These are phyloP conservation scores for Ommatoiulus sabulosus DNA, from an alignment of 2,888 invertebrate species.

Conservation along the genomic window DNA sequence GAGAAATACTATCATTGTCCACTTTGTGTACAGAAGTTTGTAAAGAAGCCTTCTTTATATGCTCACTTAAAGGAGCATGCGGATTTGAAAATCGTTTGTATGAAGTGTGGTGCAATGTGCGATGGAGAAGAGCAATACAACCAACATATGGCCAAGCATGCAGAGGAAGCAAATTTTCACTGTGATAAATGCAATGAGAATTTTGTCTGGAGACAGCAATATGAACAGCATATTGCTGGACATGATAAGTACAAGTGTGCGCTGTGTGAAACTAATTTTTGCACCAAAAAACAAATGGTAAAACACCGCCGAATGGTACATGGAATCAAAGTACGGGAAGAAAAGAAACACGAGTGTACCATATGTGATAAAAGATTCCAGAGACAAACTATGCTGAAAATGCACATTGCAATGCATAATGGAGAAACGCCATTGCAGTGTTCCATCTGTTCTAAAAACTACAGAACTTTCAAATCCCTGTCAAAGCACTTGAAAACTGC, in stretches of 20 bases:
- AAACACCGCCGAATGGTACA: slow-evolving; percentile 63
- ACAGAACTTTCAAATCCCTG: slow-evolving; percentile 63
- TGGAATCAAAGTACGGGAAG: slow-evolving; percentile 60
- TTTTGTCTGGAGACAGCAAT: slow-evolving; percentile 65
- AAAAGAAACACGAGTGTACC: slow-evolving; percentile 63
- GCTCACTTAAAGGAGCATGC: slow-evolving; percentile 64
- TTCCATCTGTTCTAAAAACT: slow-evolving; percentile 63
- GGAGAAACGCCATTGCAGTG: slow-evolving; percentile 64
- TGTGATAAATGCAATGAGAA: slow-evolving; percentile 64
- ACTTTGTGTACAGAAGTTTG: slow-evolving; percentile 63
- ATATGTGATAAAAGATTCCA: slow-evolving; percentile 63
- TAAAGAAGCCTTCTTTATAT: slow-evolving; percentile 63
- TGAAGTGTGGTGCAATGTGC: slow-evolving; percentile 64
- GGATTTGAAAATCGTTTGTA: slow-evolving; percentile 63
- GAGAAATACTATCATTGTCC: slow-evolving; percentile 63
- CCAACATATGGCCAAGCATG: slow-evolving; percentile 63
- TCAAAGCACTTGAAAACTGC: slow-evolving; percentile 64
- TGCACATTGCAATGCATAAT: slow-evolving; percentile 63
- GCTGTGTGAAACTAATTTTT: slow-evolving; percentile 63
- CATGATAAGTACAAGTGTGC: slow-evolving; percentile 64
- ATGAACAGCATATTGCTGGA: slow-evolving; percentile 64
- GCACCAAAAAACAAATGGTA: slow-evolving; percentile 63
- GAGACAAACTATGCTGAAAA: slow-evolving; percentile 62
- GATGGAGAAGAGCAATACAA: slow-evolving; percentile 61
- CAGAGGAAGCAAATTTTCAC: slow-evolving; percentile 62